Conservation (phyloP, 2,113 vertebrate genomes). For the Galemys pyrenaicus region DNA sequence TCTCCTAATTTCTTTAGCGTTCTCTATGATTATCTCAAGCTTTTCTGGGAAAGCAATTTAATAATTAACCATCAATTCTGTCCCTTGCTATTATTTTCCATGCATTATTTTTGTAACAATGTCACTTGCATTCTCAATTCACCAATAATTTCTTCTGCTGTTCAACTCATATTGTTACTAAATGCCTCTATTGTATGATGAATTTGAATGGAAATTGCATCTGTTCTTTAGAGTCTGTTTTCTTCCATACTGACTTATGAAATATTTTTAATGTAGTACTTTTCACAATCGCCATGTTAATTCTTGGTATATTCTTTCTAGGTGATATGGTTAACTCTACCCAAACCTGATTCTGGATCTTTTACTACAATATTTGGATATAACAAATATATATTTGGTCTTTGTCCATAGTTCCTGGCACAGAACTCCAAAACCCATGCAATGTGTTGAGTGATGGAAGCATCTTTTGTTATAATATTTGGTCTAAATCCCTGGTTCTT, state of each 20-base stretch:
- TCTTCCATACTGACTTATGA: neutral
- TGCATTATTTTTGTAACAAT: neutral
- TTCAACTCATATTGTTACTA: neutral
- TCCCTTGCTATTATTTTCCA: neutral
- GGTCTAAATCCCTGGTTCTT: neutral
- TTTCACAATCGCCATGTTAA: neutral
- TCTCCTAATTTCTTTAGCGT: neutral
- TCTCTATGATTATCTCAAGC: neutral
- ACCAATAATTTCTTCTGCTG: neutral
- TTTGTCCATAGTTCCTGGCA: neutral
- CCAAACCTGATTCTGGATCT: neutral
- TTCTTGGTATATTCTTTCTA: neutral
- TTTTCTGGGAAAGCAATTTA: neutral
- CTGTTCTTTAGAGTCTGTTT: neutral
- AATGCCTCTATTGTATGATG: neutral
- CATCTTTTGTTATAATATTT: neutral
- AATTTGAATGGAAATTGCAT: neutral
- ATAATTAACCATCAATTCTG: neutral
- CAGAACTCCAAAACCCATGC: neutral
- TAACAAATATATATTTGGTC: neutral
- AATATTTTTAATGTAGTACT: neutral
- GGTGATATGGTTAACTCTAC: neutral
- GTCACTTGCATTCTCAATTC: neutral
- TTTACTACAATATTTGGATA: neutral
- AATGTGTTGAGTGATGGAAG: neutral